phyloP scores from a whole-genome alignment of 2,797 vertebrate genomes.

The Melanotaenia pygmaea region DNA sequence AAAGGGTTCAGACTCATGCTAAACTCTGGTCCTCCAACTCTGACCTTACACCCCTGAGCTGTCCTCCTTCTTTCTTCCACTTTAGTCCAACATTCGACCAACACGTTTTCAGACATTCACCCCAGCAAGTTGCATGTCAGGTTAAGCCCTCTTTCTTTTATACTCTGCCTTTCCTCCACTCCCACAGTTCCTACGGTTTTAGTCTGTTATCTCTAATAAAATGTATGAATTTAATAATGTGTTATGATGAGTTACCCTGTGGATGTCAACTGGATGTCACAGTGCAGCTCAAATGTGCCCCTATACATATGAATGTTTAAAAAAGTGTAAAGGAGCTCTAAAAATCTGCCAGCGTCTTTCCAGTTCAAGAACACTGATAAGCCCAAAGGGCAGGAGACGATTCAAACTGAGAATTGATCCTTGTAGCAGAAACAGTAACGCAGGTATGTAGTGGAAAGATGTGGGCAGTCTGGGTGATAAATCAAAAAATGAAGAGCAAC shows the following conservation, averaged over 20 bases:
- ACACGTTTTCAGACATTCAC: slow-evolving; percentile 46
- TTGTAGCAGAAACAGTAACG: neutral
- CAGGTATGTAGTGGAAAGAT: slow-evolving; percentile 4
- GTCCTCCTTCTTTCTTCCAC: slow-evolving; percentile 17
- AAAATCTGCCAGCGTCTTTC: slow-evolving; percentile 46
- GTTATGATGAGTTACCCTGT: slow-evolving; percentile 46
- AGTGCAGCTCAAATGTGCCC: slow-evolving; percentile 41
- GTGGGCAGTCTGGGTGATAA: neutral
- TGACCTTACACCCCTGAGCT: neutral
- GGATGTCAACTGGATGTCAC: slow-evolving; percentile 45
- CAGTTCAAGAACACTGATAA: slow-evolving; percentile 22
- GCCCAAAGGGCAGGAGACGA: slow-evolving; percentile 41
- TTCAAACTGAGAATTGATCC: no score
- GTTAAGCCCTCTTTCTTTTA: slow-evolving; percentile 30
- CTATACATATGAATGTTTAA: slow-evolving; percentile 57
- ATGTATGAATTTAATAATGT: slow-evolving; percentile 64
- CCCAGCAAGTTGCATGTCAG: slow-evolving; percentile 19
- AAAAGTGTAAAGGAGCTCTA: slow-evolving; percentile 38
- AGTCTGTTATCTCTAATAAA: slow-evolving; percentile 51
- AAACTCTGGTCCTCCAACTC: slow-evolving; percentile 17
- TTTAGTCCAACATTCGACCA: slow-evolving; percentile 48
- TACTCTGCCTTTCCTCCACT: slow-evolving; percentile 9
- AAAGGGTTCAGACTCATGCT: slow-evolving; percentile 41
- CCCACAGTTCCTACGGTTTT: neutral
- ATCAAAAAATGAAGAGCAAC: slow-evolving; percentile 17